Conservation (phyloP, 2,797 vertebrate genomes). For the Phrynocephalus guinanensis region DNA sequence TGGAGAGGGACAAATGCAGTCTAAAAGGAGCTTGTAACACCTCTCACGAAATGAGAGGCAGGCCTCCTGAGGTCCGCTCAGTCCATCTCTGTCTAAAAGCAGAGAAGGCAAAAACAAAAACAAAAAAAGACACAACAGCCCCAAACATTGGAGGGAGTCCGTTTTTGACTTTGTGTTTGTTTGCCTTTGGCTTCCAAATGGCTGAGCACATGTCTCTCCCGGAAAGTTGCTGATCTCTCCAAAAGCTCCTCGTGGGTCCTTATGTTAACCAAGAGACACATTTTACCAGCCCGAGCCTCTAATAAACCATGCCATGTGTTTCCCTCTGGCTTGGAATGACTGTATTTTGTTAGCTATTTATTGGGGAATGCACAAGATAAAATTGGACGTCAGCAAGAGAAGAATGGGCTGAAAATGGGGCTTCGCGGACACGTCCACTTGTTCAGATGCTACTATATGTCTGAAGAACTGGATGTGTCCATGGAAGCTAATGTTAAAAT, state of each 20-base stretch:
- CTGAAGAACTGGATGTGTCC: too few species aligned
- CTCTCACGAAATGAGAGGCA: not conserved
- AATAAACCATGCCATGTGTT: not conserved
- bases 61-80: too few species aligned
- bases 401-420: not conserved
- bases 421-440: too few species aligned
- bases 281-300: not conserved
- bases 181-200: conserved; percentile 6
- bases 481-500: too few species aligned
- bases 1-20: not conserved
- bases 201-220: not conserved
- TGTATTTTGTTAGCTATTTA: conserved; percentile 36
- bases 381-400: not conserved
- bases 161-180: not conserved
- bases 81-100: not conserved
- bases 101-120: too few species aligned
- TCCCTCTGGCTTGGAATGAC: conserved; percentile 8
- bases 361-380: not conserved
- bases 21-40: not conserved
- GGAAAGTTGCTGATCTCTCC: conserved; percentile 22
- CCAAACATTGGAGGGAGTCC: not conserved
- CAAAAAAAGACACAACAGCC: not conserved
- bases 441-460: too few species aligned
- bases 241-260: conserved; percentile 17
- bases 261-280: conserved; percentile 14